These are phyloP conservation scores for Panopea generosa DNA, from an alignment of 2,888 invertebrate genomes.

Conservation along the genomic window DNA sequence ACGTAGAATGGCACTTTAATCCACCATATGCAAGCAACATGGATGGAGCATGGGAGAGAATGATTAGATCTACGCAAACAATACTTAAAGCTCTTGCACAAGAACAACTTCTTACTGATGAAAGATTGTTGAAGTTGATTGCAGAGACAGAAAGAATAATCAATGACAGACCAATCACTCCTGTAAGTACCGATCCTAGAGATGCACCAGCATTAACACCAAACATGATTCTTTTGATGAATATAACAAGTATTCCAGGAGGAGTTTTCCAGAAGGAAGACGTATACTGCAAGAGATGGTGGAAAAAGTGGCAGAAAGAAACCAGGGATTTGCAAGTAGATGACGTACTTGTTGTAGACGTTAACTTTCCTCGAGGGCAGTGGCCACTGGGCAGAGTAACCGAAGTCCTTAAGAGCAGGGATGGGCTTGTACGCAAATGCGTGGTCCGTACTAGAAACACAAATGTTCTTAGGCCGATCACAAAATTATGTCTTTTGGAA, in stretches of 20 bases:
- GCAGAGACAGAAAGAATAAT: slow-evolving; percentile 26
- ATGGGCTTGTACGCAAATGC: slow-evolving; percentile 42
- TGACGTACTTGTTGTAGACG: too few relatives aligned
- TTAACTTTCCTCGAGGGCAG: too few relatives aligned
- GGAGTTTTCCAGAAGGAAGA: slow-evolving; percentile 18
- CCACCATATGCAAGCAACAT: too few relatives aligned
- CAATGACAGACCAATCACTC: slow-evolving; percentile 34
- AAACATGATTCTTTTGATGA: slow-evolving; percentile 23
- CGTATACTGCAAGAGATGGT: slow-evolving; percentile 11
- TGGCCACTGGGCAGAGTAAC: too few relatives aligned
- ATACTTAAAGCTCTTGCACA: too few relatives aligned
- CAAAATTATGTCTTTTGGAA: too few relatives aligned
- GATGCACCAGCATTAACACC: slow-evolving; percentile 39
- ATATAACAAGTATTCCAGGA: slow-evolving; percentile 15
- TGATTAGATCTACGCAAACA: too few relatives aligned
- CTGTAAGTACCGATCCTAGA: slow-evolving; percentile 12
- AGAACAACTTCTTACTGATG: slow-evolving; percentile 30
- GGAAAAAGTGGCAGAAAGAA: too few relatives aligned
- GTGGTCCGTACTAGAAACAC: too few relatives aligned
- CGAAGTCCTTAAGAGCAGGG: slow-evolving; percentile 17
- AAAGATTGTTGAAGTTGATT: slow-evolving; percentile 19
- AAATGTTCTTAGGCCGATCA: too few relatives aligned
- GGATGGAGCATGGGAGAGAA: too few relatives aligned
- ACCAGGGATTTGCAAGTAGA: background rate
- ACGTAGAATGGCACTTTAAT: too few relatives aligned